phyloP scores from a whole-genome alignment of 2,797 vertebrate genomes.

The Poecilia picta region DNA sequence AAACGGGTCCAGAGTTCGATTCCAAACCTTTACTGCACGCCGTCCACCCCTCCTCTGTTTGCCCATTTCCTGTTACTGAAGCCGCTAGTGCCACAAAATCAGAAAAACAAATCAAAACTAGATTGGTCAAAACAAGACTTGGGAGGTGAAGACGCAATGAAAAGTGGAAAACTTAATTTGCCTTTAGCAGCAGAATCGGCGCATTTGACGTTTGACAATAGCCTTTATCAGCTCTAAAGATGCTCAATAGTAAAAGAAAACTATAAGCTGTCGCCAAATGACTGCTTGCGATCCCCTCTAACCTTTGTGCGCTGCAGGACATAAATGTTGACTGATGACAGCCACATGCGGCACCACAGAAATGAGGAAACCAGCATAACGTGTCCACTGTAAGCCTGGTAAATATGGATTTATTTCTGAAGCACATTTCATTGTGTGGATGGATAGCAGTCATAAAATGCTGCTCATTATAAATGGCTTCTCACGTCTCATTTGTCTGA shows the following conservation, averaged over 20 bases:
- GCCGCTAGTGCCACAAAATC: neutral
- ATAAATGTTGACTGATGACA: neutral
- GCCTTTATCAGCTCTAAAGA: neutral
- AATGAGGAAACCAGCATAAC: neutral
- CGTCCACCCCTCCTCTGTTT: neutral
- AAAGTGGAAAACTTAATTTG: neutral
- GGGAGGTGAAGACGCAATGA: neutral
- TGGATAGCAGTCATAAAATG: slow-evolving; percentile 34
- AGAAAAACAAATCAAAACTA: neutral
- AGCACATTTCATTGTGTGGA: slow-evolving; percentile 51
- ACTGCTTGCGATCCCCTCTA: neutral
- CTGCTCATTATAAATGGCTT: slow-evolving; percentile 53
- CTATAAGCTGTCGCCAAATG: neutral
- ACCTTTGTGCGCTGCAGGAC: neutral
- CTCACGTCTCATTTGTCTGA: slow-evolving; percentile 55
- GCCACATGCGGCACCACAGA: neutral
- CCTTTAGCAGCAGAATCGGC: neutral
- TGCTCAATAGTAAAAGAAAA: neutral
- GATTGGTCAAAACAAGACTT: neutral
- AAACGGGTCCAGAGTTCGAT: neutral
- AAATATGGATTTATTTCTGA: slow-evolving; percentile 26
- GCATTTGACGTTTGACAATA: neutral
- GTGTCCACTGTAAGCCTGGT: slow-evolving; percentile 4
- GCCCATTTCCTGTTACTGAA: neutral
- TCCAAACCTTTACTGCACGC: neutral